phyloP scores from a whole-genome alignment of 2,113 vertebrate species.

The Mesitornis unicolor region DNA sequence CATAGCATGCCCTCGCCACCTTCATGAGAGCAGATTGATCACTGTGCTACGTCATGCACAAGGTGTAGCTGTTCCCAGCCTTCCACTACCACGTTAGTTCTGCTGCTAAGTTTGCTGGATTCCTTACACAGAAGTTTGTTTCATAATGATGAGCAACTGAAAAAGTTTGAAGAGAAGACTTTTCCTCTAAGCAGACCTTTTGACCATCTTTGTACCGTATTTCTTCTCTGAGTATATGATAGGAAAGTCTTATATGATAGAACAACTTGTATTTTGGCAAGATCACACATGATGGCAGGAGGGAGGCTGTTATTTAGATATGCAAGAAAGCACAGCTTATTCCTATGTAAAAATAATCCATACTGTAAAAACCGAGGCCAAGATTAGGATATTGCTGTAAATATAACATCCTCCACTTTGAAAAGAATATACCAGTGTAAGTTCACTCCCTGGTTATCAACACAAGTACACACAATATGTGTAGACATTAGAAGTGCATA shows the following conservation, averaged over 20 bases:
- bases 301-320: background rate
- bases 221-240: background rate
- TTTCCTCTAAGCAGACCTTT: background rate
- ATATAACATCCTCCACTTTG: background rate
- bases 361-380: background rate
- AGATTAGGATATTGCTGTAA: background rate
- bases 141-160: background rate
- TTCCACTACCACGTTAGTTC: rapidly evolving
- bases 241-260: background rate
- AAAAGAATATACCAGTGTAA: background rate
- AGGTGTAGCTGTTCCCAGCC: background rate
- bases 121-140: background rate
- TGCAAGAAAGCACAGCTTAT: background rate
- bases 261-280: background rate
- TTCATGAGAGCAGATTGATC: background rate
- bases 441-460: background rate
- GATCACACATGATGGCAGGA: background rate
- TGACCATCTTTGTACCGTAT: background rate
- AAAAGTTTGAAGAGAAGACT: background rate
- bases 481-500: background rate
- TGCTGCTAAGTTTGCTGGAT: background rate
- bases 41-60: rapidly evolving
- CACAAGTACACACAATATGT: background rate
- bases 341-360: background rate
- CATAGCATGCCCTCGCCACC: background rate